These are phyloP conservation scores for Drosophila phalerata DNA, from an alignment of 2,888 invertebrate genomes.

Conservation along the genomic window DNA sequence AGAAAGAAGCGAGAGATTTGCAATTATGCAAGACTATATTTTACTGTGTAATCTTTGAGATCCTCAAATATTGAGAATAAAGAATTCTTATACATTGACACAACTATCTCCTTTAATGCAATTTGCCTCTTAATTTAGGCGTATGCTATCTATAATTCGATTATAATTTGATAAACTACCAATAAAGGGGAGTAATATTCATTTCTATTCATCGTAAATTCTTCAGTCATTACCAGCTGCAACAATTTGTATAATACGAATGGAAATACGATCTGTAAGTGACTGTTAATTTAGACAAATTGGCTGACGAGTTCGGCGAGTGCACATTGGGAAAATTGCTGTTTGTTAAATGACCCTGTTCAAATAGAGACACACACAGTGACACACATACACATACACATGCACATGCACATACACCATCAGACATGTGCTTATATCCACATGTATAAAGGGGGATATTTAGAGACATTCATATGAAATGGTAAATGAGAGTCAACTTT, in stretches of 20 bases:
- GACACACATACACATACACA: not conserved
- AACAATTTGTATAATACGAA: conserved; percentile 13
- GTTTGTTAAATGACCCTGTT: conserved; percentile 34
- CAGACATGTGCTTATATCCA: not conserved
- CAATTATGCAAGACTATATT: too few relatives aligned
- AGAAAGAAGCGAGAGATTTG: too few relatives aligned
- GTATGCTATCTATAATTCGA: not conserved
- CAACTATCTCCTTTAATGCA: too few relatives aligned
- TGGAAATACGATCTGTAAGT: conserved; percentile 23
- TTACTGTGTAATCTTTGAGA: not conserved
- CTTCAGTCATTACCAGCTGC: conserved; percentile 27
- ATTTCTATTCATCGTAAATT: conserved; percentile 9
- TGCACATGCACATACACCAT: not conserved
- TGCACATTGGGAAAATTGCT: conserved; percentile 24
- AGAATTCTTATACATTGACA: too few relatives aligned
- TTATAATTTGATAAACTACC: not conserved
- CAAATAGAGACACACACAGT: conserved; percentile 13
- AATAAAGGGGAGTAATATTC: not conserved
- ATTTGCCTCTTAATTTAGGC: not conserved
- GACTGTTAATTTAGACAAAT: conserved; percentile 51
- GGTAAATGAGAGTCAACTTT: conserved; percentile 64
- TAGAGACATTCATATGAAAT: conserved; percentile 55
- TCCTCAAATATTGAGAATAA: not conserved
- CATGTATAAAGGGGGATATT: conserved; percentile 8
- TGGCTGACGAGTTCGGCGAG: conserved; percentile 29